Conservation (phyloP, 1,140 invertebrate species). For the Ceratosolen fusciceps region DNA sequence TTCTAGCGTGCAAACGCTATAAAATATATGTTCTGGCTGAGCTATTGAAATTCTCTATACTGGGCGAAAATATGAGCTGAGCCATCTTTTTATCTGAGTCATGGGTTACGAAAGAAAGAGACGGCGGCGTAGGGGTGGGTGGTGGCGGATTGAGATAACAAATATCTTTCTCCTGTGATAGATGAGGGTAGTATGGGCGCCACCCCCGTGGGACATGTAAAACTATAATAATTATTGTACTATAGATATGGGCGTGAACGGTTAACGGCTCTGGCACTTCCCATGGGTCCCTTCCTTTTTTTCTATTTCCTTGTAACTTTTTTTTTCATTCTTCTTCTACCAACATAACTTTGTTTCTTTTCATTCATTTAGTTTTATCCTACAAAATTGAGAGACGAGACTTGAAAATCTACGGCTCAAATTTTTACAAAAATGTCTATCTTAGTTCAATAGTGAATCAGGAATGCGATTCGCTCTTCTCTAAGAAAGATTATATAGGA, state of each 20-base stretch:
- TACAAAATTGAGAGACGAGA: neutral
- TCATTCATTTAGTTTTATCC: neutral
- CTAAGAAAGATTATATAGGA: too few relatives aligned
- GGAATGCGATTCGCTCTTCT: too few relatives aligned
- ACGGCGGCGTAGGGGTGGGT: neutral
- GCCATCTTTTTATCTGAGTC: neutral
- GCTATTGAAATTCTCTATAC: neutral
- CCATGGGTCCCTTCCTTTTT: conserved; percentile 8
- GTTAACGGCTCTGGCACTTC: neutral
- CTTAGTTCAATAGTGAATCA: too few relatives aligned
- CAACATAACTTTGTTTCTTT: neutral
- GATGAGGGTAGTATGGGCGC: neutral
- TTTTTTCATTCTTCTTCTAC: neutral
- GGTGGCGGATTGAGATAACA: neutral
- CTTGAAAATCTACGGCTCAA: neutral
- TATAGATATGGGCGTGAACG: conserved; percentile 21
- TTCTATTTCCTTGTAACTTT: neutral
- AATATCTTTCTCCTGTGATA: conserved; percentile 5
- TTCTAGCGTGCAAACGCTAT: neutral
- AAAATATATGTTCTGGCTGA: conserved; percentile 1
- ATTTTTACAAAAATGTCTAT: neutral
- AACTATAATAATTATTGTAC: conserved; percentile 46
- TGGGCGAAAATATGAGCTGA: neutral
- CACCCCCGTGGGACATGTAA: conserved; percentile 29
- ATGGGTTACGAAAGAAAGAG: neutral